These are phyloP conservation scores for Catocala sponsa DNA, from an alignment of 2,888 invertebrate genomes.

Conservation along the genomic window DNA sequence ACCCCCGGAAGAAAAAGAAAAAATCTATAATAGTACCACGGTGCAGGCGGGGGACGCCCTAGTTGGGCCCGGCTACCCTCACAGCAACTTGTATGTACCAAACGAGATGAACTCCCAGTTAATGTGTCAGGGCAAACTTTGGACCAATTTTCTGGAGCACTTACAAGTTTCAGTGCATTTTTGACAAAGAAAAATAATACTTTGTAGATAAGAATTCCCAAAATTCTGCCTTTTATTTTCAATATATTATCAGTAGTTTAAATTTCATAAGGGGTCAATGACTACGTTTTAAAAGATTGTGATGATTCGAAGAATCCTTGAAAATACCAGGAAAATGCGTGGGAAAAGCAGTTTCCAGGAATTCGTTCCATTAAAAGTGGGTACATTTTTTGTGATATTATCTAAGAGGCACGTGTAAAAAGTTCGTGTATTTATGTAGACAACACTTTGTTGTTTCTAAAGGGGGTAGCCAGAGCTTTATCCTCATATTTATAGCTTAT, in stretches of 20 bases:
- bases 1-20: conserved; percentile 73
- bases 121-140: conserved; percentile 39
- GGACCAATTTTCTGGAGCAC: conserved; percentile 12
- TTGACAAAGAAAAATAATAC: background rate
- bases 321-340: conserved; percentile 36
- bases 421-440: conserved; percentile 10
- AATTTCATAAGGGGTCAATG: conserved; percentile 14
- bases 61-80: conserved; percentile 51
- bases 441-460: conserved; percentile 1
- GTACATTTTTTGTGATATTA: conserved; percentile 36
- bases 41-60: conserved; percentile 66
- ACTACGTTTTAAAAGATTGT: conserved; percentile 5
- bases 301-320: conserved; percentile 27
- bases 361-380: conserved; percentile 39
- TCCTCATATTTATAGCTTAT: background rate
- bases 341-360: conserved; percentile 31
- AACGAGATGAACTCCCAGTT: conserved; percentile 35
- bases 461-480: background rate
- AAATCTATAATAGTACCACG: conserved; percentile 78
- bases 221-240: background rate
- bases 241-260: background rate
- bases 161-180: conserved; percentile 3
- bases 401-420: conserved; percentile 43
- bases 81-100: conserved; percentile 42
- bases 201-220: background rate